Evolutionary conservation across 2,888 invertebrate species (phyloP), one percentile per base, ranked within the genome.

Genomic region (Dasysyrphus albostriatus): DNA sequence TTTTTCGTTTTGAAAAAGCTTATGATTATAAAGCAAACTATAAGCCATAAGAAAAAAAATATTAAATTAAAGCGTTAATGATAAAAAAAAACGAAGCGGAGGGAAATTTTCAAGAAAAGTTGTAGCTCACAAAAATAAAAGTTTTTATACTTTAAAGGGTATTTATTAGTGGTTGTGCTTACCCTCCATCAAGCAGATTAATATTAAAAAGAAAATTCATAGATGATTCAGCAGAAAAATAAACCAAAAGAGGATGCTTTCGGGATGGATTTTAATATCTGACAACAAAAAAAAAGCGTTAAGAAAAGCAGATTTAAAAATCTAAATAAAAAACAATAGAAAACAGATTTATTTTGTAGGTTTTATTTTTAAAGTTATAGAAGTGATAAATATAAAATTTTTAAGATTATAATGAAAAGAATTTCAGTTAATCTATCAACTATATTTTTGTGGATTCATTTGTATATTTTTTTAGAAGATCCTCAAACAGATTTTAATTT

Each of bases 1-100:
- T 49, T 63, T 24, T 42, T 51, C 12, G 10, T 58, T 61, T 58
- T 44, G 24, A 56, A 69, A 59, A 37, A 51, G 63, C 49, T 65
- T 75, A 63, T 80, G 61, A 61, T 74, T 67, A 69, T 78, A 73
- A 59, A 78, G 37, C 24, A 61, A 83, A 78, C 67, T 83, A 77
- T 77, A 63, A 49, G 7, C 19, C 61, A 47, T 3, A 24, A 24
- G 29, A 29, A 51, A 59, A 56, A 70, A 34, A 39, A 42, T 61
- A 56, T 24, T 44, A 49, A 67, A 72, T 51, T 39, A 58, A 72
- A 34, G 70, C 47, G 69, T 42, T 75, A 75, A 75, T 70, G 61
- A 63, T 49, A 63, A 65, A 19, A 7, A 47, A 42, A n/a, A 16
- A 19, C 9, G 9, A 29, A n/a, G 12, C 12, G 14, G 14, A 47